phyloP scores from a whole-genome alignment of 2,797 vertebrate species.

The Tarsius wallacei region DNA sequence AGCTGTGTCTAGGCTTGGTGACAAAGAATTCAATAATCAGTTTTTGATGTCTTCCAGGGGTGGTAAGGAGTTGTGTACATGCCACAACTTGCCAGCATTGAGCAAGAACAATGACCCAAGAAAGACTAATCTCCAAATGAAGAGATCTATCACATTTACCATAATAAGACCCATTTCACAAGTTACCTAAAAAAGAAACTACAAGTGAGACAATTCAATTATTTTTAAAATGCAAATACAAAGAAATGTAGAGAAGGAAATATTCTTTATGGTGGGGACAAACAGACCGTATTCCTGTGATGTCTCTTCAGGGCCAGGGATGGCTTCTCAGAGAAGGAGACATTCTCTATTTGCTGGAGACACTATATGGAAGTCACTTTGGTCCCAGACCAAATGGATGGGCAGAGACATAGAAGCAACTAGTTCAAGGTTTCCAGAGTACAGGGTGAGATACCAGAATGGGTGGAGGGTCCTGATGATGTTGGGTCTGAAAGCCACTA shows the following conservation, averaged over 20 bases:
- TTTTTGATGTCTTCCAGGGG: background rate
- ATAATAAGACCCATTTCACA: background rate
- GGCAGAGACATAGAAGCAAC: background rate
- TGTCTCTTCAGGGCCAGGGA: background rate
- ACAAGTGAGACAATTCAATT: background rate
- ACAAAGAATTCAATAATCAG: background rate
- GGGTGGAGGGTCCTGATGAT: background rate
- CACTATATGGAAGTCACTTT: background rate
- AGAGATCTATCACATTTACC: background rate
- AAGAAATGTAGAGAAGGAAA: background rate
- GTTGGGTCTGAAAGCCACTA: background rate
- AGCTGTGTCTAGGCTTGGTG: background rate
- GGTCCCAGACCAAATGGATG: background rate
- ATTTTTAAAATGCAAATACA: background rate
- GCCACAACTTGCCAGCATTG: background rate
- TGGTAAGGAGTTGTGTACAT: background rate
- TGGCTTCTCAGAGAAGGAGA: conserved; percentile 7
- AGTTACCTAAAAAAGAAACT: background rate
- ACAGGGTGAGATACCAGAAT: background rate
- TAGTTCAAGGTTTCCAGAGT: background rate
- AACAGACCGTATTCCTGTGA: background rate
- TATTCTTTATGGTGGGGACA: background rate
- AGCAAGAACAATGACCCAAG: background rate
- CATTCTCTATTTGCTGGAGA: background rate
- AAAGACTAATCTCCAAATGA: background rate